Evolutionary conservation across 2,113 vertebrate species (phyloP), one percentile per base, ranked within the genome.

Genomic region (Notothenia rossii): DNA sequence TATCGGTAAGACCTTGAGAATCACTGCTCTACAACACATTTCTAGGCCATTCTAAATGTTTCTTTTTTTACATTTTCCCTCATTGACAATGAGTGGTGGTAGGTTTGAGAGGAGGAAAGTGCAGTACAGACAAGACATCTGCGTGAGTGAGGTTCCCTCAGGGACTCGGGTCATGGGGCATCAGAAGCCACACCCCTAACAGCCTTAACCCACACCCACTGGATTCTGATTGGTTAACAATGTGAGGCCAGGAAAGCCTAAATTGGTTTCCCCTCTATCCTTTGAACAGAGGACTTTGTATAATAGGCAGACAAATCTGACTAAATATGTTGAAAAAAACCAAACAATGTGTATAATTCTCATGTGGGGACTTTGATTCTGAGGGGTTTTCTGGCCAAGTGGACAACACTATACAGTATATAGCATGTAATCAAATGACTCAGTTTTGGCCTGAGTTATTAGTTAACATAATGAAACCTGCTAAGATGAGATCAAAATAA

Each of bases 161-260:
- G 88, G 90, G 83, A 72, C 56, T 86, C 1, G 67, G 89, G 88
- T 92, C 90, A 92, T 75, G 85, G 91, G 89, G 72, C 85, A 91
- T 73, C 64, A 65, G 60, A 90, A 89, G 75, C 89, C 86, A 82
- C 86, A 74, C 87, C 91, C 85, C 73, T 61, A 49, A 60, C 54
- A 0, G 45, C 51, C 69, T 78, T 55, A 76, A 56, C 72, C 69
- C 80, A 86, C 84, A 78, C 88, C 86, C 85, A 83, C 79, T 61
- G 54, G 54, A 75, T 65, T 79, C 63, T 89, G 83, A 92, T 91
- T 91, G 91, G 89, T 59, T 90, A 14, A 64, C 75, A 55, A 45
- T 71, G 73, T 79, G 74, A 81, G 76, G 71, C 77, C 65, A 63
- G 53, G 65, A 40, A 53, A 53, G 17, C 72, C 82, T 65, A 83